Evolutionary conservation across 2,888 invertebrate genomes (phyloP), one percentile per base, ranked within the genome.

Genomic region (Magallana nippona): DNA sequence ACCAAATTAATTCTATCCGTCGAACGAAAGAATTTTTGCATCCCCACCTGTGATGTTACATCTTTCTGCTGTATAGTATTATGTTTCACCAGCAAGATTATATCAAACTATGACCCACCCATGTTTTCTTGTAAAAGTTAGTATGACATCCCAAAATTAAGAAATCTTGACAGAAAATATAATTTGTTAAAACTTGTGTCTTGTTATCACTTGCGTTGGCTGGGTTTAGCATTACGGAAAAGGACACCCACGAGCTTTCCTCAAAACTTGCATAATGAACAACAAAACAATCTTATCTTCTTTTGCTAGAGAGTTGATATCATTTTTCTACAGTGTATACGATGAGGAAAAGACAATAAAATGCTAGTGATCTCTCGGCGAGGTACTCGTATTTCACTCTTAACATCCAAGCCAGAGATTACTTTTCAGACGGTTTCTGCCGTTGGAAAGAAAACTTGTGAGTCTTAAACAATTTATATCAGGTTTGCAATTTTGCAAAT

Each of bases 181-280:
- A 63, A 22, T 63, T 63, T 63, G 63, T 63, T 27, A 22, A n/a
- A 22, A 63, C 10, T 63, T 32, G 63, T 63, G 63, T 63, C 22
- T 63, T 44, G 63, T 27, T 22, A 63, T 27, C 19, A 13, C 22
- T 22, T 11, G 63, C 63, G 1, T 63, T 63, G 63, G 63, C 22
- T 63, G 15, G 19, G 10, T 63, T 63, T 22, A 63, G 27, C 5
- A 32, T 63, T 27, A 63, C 63, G 63, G 22, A 63, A 22, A 63
- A 22, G 63, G 63, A 63, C 63, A 63, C 63, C 63, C 63, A 63
- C 63, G 63, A 27, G 63, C 22, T 63, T 10, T 63, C 27, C 15
- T 63, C 63, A 63, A 63, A 63, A 63, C 22, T 22, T 63, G 22
- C 63, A 63, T 63, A 63, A 63, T 63, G 63, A 63, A 27, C 63